phyloP scores from a whole-genome alignment of 2,113 vertebrate genomes.

The Lycaon pictus region DNA sequence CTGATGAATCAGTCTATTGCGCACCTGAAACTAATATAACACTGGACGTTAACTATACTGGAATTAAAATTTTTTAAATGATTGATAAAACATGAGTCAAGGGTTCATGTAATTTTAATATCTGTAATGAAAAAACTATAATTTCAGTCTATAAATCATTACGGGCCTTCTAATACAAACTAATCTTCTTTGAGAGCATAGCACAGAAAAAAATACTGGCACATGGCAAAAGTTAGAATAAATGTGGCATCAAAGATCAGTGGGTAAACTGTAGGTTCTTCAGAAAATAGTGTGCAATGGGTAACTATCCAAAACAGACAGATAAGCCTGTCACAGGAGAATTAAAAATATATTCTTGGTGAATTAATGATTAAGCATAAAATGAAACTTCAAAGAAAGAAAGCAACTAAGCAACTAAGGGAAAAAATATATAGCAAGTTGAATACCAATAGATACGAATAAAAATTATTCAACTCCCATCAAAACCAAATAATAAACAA shows the following conservation, averaged over 20 bases:
- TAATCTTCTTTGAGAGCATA: neutral
- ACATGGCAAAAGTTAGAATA: neutral
- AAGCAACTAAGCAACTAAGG: neutral
- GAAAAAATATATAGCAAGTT: neutral
- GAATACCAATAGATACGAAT: neutral
- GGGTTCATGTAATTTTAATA: neutral
- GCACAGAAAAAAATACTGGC: neutral
- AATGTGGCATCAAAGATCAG: neutral
- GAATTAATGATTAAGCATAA: conserved; percentile 24
- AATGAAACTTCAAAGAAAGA: conserved; percentile 2
- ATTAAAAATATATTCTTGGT: neutral
- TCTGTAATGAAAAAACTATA: neutral
- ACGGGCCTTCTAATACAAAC: neutral
- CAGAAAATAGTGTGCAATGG: neutral
- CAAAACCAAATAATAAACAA: neutral
- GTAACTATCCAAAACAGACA: neutral
- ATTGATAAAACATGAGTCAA: neutral
- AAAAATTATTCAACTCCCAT: conserved; percentile 1
- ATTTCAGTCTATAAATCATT: neutral
- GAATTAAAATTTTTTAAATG: neutral
- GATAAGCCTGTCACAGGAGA: neutral
- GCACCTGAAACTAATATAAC: neutral
- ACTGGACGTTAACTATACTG: neutral
- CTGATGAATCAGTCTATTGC: neutral
- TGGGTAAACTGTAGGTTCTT: neutral